Base-by-base conservation (phyloP, 2,888 invertebrate species). In the Caenorhabditis sp. region DNA sequence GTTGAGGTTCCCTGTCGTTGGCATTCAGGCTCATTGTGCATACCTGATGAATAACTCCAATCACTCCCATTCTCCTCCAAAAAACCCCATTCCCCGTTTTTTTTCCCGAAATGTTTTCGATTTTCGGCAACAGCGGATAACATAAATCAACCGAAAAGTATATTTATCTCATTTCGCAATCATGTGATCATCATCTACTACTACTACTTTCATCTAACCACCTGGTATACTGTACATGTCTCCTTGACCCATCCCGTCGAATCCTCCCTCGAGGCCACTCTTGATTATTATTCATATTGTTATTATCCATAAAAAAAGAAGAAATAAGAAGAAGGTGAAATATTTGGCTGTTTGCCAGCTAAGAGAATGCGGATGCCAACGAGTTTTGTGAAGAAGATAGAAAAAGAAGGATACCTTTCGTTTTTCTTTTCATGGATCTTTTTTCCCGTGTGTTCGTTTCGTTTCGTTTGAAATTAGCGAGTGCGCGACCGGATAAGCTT, bases 401-500 rank as follows among this genome's bases (percentile, higher is more conserved):
- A 14, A 17, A 12, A 43, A 14, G 3, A 14, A 17, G 43, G 17
- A 43, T 43, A 43, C 43, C 43, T 43, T 43, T 43, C 43, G 10
- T 14, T 43, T 43, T 43, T 43, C 14, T 10, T 43, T 17, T 10
- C 43, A 14, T 10, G 43, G 31, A 31, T 31, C 31, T 31, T 31
- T 31, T 31, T 31, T 10, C 43, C 14, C n/a, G n/a, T n/a, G n/a
- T n/a, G 43, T 17, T 3, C 43, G 43, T 17, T 5, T n/a, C n/a
- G n/a, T n/a, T 10, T 17, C 43, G 43, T 43, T 43, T 17, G 43
- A 43, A 43, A 43, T 43, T 43, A 43, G 43, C 43, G 43, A 43
- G 43, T 43, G 43, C 43, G 43, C 43, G 43, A 43, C 43, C 43
- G 43, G 43, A 43, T 43, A 43, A 43, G 43, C 43, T 43, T 43